Evolutionary conservation across 2,888 invertebrate species (phyloP).

Genomic region (Timandra comae): DNA sequence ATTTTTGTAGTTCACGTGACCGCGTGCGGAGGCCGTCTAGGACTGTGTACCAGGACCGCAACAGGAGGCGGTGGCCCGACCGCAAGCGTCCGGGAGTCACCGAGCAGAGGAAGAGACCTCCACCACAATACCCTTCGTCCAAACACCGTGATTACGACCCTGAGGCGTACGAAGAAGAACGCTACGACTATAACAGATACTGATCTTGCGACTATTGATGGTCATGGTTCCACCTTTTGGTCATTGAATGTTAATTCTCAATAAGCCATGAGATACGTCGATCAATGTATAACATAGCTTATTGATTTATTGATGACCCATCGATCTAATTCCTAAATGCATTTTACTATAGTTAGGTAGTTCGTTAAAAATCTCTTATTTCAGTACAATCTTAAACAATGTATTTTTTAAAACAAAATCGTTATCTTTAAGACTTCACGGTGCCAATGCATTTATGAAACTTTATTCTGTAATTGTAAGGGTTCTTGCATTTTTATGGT

Average conservation of each 20-base stretch:
- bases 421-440: constrained; percentile 16
- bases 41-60: constrained; percentile 49
- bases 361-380: too few species aligned
- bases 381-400: too few species aligned
- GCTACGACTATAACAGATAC: constrained; percentile 38
- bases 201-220: too few species aligned
- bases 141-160: constrained; percentile 38
- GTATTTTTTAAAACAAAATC: too few species aligned
- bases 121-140: constrained; percentile 10
- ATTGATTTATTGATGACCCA: too few species aligned
- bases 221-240: too few species aligned
- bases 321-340: too few species aligned
- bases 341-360: too few species aligned
- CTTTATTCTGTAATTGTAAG: constrained; percentile 9
- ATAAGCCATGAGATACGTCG: too few species aligned
- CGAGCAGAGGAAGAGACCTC: constrained; percentile 4
- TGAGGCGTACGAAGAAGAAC: constrained; percentile 41
- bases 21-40: constrained; percentile 49
- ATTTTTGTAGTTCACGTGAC: constrained; percentile 42
- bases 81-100: constrained; percentile 25
- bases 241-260: too few species aligned
- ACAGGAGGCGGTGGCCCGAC: constrained; percentile 46
- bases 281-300: too few species aligned
- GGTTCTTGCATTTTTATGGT: constrained; percentile 15
- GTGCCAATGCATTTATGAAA: constrained; percentile 24